Conservation (phyloP, 2,888 invertebrate genomes). For the Synanthedon vespiformis region DNA sequence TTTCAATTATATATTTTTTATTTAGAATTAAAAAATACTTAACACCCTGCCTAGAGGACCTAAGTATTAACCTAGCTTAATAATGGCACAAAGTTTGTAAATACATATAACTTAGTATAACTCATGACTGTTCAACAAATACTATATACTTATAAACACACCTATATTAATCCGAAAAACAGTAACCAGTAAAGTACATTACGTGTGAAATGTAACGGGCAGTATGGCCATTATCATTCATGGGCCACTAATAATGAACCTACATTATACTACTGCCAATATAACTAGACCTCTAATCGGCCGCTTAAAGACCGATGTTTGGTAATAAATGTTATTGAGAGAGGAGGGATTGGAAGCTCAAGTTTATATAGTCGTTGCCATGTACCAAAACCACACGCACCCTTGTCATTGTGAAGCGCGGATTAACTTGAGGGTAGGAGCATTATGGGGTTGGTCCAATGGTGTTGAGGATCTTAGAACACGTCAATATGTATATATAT, state of each 20-base stretch:
- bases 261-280: conserved; percentile 4
- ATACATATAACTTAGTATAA: no score
- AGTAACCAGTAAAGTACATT: conserved; percentile 1
- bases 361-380: not conserved
- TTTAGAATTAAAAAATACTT: no score
- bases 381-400: conserved; percentile 2
- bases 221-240: conserved; percentile 7
- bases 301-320: not conserved
- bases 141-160: no score
- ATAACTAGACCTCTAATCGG: conserved; percentile 1
- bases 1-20: no score
- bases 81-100: no score
- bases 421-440: conserved; percentile 7
- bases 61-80: no score
- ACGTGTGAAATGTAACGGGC: conserved; percentile 8
- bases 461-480: not conserved
- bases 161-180: no score
- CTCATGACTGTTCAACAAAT: no score
- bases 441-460: not conserved
- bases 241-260: conserved; percentile 3
- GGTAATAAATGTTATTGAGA: not conserved
- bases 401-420: conserved; percentile 8
- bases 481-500: not conserved
- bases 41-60: no score
- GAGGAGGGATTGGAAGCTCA: not conserved